Evolutionary conservation across 92 coral and sea anemone genomes (phyloP).

Genomic region (Porites cylindrica): DNA sequence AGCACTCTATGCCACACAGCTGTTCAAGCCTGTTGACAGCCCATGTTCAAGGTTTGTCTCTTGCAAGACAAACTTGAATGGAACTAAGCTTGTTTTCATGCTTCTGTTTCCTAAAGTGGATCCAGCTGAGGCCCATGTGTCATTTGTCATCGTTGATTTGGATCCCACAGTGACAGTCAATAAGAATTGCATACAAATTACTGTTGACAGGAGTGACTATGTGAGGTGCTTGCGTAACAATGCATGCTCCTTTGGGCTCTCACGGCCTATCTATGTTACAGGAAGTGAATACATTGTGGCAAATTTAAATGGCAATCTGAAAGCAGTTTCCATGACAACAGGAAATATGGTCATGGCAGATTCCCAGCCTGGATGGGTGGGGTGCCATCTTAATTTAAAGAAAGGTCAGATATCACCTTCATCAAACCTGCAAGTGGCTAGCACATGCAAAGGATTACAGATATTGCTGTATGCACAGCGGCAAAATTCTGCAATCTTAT

Average conservation of each 20-base stretch:
- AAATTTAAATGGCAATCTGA: conserved; percentile 63
- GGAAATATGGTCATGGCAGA: conserved; percentile 80
- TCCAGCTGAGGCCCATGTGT: conserved; percentile 63
- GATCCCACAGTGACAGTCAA: conserved; percentile 56
- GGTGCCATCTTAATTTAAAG: conserved; percentile 71
- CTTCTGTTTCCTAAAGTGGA: conserved; percentile 74
- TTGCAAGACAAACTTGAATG: conserved; percentile 60
- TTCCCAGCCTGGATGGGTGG: conserved; percentile 71
- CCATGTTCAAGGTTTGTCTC: conserved; percentile 71
- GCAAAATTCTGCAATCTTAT: conserved; percentile 58
- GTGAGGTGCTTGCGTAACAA: conserved; percentile 39
- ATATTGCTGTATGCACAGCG: conserved; percentile 63
- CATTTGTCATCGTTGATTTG: conserved; percentile 67
- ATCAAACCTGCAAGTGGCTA: conserved; percentile 70
- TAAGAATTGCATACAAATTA: conserved; percentile 57
- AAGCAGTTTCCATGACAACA: conserved; percentile 83
- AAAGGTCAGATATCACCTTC: conserved; percentile 63
- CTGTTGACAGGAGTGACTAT: conserved; percentile 45
- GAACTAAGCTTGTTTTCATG: conserved; percentile 74
- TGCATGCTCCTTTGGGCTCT: conserved; percentile 70
- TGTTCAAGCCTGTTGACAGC: conserved; percentile 66
- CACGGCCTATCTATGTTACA: conserved; percentile 71
- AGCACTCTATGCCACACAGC: conserved; percentile 71
- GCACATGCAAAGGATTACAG: conserved; percentile 55
- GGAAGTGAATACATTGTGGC: conserved; percentile 78